Conservation (phyloP, 2,797 vertebrate genomes). For the Phataginus tetradactyla region DNA sequence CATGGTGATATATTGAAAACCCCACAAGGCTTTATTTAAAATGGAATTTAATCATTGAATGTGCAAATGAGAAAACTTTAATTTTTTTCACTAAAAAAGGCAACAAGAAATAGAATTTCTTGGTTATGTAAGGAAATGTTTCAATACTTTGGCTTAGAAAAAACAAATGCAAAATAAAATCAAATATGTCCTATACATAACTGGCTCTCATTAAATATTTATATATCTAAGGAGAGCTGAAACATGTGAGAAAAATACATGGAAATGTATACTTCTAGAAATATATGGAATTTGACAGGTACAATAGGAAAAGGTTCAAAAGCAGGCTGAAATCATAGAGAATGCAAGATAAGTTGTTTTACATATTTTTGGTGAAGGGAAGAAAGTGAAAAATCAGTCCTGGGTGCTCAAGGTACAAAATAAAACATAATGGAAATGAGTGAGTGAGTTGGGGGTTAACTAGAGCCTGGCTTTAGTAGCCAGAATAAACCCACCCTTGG, state of each 20-base stretch:
- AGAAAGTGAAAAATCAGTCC: not conserved
- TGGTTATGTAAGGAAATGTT: constrained; percentile 5
- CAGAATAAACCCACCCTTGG: not conserved
- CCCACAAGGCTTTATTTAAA: constrained; percentile 51
- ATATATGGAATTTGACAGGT: not conserved
- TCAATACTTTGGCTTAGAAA: constrained; percentile 46
- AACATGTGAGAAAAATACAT: not conserved
- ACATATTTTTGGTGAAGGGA: not conserved
- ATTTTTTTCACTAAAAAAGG: constrained; percentile 49
- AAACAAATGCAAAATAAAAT: not conserved
- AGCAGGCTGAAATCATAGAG: not conserved
- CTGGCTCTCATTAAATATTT: not conserved
- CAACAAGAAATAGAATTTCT: not conserved
- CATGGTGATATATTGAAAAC: not conserved
- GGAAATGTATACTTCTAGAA: not conserved
- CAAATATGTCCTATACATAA: not conserved
- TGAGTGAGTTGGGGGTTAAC: not conserved
- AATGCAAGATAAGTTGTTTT: not conserved
- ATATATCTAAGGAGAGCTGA: not conserved
- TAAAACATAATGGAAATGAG: not conserved
- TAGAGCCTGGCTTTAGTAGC: not conserved
- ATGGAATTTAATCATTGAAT: constrained; percentile 10
- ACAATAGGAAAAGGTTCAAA: not conserved
- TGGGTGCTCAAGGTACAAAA: not conserved
- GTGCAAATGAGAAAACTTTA: constrained; percentile 48